phyloP scores from a whole-genome alignment of 2,797 vertebrate genomes.

The Garrulus glandarius region DNA sequence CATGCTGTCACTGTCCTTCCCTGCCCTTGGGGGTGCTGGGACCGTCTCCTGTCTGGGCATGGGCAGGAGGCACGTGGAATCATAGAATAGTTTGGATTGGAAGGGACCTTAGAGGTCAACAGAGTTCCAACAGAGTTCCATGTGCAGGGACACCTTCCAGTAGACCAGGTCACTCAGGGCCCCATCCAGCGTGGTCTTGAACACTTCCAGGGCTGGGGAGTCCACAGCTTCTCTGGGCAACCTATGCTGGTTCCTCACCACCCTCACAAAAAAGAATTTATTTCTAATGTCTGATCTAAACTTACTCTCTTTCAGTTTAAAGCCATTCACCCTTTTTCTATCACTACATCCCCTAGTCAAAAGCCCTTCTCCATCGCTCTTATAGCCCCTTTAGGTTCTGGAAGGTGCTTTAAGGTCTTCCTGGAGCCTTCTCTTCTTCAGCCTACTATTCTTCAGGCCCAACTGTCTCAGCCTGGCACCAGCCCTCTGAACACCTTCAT shows the following conservation, averaged over 20 bases:
- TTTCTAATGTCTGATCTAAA: neutral
- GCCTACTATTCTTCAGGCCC: neutral
- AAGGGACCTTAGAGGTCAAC: neutral
- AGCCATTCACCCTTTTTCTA: neutral
- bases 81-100: neutral
- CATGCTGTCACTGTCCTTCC: neutral
- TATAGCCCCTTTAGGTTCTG: neutral
- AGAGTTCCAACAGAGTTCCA: neutral
- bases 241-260: neutral
- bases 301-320: neutral
- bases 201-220: neutral
- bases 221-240: neutral
- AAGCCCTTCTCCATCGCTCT: neutral
- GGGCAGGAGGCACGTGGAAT: neutral
- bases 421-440: neutral
- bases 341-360: too few species aligned
- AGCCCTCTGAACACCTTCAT: neutral
- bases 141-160: neutral
- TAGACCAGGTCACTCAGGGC: neutral
- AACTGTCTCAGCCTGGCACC: neutral
- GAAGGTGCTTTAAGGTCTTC: too few species aligned
- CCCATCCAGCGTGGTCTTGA: neutral
- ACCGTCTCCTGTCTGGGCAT: neutral
- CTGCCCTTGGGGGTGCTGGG: neutral
- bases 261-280: neutral